A percentile compares a stretch with the other conserved stretches of the same genome.
These are phyloP conservation scores for Glyphotaelius pellucidus DNA, from an alignment of 2,888 invertebrate species.

Conservation along the genomic window DNA sequence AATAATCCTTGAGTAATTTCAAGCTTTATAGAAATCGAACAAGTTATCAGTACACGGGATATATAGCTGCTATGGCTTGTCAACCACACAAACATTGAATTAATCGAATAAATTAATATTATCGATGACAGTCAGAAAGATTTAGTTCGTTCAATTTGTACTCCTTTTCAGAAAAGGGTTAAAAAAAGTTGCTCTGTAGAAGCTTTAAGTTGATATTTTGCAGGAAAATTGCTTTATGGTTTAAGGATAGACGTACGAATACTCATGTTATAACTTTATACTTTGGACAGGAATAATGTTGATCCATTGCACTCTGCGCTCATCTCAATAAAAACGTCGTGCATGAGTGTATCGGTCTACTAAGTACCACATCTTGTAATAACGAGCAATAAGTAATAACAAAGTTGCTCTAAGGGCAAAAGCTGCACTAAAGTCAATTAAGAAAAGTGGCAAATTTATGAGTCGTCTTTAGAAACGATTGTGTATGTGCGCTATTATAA, in stretches of 20 bases:
- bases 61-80: neutral
- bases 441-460: neutral
- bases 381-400: neutral
- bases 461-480: neutral
- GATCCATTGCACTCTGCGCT: neutral
- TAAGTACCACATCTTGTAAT: neutral
- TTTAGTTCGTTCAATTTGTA: neutral
- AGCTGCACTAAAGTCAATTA: neutral
- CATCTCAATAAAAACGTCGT: neutral
- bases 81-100: neutral
- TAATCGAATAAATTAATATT: neutral
- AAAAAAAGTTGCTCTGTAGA: neutral
- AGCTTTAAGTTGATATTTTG: neutral
- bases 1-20: conserved; percentile 7
- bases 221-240: neutral
- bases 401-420: neutral
- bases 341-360: neutral
- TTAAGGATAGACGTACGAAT: neutral
- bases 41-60: neutral
- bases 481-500: neutral
- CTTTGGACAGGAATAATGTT: neutral
- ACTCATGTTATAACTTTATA: neutral
- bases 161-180: neutral
- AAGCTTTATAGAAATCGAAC: neutral
- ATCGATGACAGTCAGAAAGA: neutral